Base-by-base conservation (phyloP, 2,797 vertebrate species). In the Anabas testudineus region DNA sequence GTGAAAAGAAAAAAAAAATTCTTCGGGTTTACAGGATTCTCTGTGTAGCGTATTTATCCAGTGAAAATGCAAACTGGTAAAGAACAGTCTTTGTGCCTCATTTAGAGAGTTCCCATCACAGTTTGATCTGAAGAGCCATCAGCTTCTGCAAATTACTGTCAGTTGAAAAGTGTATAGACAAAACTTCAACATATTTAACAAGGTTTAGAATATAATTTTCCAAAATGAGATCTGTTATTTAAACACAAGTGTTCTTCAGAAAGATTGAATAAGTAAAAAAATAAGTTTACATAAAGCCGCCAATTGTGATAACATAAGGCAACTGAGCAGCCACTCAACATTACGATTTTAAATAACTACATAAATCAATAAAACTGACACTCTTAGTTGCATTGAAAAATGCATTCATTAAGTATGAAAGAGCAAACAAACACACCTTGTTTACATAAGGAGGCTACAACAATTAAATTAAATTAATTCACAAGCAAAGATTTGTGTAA, bases 311-410 rank as follows among this genome's bases (percentile, higher is more conserved):
- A 39, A 76, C 42, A 74, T 47, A 74, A 81, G 76, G 79, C 82
- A 90, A 73, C 72, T 8, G 39, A 88, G 82, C 81, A 87, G 86
- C 69, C 78, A 78, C 36, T 59, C 41, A 22, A 81, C 61, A 81
- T 26, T 73, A 82, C 43, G 81, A 73, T 55, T 69, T 90, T 84
- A 91, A 92, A 90, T 91, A 86, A 91, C 86, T 80, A 88, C 56
- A 74, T 51, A 83, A 73, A 74, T 34, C 18, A 39, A 79, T 55
- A 73, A 73, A 86, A 80, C 55, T n/a, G 21, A 73, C 67, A 71
- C 9, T 60, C 36, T 78, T 48, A 42, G 36, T 73, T 81, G 58
- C 63, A 76, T 45, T 60, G 45, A 68, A 55, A 62, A 58, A 78
- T 7, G n/a, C 3, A 83, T 76, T 13, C 10, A 70, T 64, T 63